These are phyloP conservation scores for Luehdorfia chinensis DNA, from an alignment of 1,140 invertebrate genomes.

Conservation along the genomic window DNA sequence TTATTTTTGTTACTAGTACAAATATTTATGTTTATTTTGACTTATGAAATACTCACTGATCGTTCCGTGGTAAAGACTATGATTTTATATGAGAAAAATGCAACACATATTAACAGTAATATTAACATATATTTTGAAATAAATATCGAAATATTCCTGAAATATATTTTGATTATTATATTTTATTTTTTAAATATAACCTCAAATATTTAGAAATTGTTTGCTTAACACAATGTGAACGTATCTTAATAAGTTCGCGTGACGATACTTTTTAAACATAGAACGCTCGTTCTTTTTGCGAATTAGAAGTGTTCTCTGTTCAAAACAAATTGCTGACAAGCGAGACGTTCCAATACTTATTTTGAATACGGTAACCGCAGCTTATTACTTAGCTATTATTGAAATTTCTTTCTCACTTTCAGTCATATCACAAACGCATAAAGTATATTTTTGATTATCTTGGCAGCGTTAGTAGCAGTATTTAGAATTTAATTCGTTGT, in stretches of 20 bases:
- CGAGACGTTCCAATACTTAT: conserved; percentile 64
- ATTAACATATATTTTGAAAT: no score
- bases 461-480: conserved; percentile 16
- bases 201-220: no score
- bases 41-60: no score
- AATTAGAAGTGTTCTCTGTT: conserved; percentile 74
- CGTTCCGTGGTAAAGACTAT: no score
- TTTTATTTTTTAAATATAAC: no score
- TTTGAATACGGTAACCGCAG: conserved; percentile 58
- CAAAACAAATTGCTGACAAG: conserved; percentile 76
- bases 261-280: conserved; percentile 72
- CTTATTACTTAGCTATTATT: conserved; percentile 24
- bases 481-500: conserved; percentile 48
- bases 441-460: conserved; percentile 14
- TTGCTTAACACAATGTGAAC: conserved; percentile 26
- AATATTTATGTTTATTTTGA: no score
- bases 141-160: no score
- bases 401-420: conserved; percentile 5
- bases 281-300: conserved; percentile 68
- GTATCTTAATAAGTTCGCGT: conserved; percentile 50
- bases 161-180: no score
- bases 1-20: no score
- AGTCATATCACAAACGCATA: conserved; percentile 18
- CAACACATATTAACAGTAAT: no score
- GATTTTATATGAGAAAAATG: no score